Base-by-base conservation (phyloP, 2,888 invertebrate genomes). In the Amiota mariae region DNA sequence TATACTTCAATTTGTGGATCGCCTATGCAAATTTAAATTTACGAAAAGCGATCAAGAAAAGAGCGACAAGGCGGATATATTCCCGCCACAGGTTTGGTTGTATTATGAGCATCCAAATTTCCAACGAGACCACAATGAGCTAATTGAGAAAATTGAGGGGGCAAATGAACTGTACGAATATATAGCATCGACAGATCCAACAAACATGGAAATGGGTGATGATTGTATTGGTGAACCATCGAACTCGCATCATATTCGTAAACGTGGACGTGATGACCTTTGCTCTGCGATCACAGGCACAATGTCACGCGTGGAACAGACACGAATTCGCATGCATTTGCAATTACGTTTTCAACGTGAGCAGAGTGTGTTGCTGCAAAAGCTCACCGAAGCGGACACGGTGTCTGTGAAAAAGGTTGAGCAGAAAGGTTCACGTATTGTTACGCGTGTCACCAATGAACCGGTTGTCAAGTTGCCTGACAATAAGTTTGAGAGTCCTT, bases 241-340 rank as follows among this genome's bases (percentile, higher is more conserved):
- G 97, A 81, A 97, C 97, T 90, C 97, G 95, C 90, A 98, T 97
- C 76, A 98, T 97, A 87, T 98, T 98, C 91, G 98, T 97, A 57
- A 98, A 98, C 81, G 98, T 92, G 91, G 98, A 98, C 82, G 98
- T 92, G 91, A 98, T 98, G 92, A 98, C 98, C 78, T 97, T 96
- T 91, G 98, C 97, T 13, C 98, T 98, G 56, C 98, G 98, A 91
- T 98, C 98, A 48, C 97, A 97, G 71, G 98, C 98, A 88, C 98
- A 98, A 90, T 98, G 98, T 90, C 98, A 98, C 84, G 98, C 92
- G 89, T 98, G 94, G 82, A 98, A 92, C 79, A 98, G 49, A 13
- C 12, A 1, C 67, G 67, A n/a, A 10, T 68, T 6, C 51, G 24
- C 11, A 3, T 68, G 13, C 54, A 51, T 8, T 20, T 51, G 20